Conservation (phyloP, 2,888 invertebrate genomes). For the Diarsia rubi region DNA sequence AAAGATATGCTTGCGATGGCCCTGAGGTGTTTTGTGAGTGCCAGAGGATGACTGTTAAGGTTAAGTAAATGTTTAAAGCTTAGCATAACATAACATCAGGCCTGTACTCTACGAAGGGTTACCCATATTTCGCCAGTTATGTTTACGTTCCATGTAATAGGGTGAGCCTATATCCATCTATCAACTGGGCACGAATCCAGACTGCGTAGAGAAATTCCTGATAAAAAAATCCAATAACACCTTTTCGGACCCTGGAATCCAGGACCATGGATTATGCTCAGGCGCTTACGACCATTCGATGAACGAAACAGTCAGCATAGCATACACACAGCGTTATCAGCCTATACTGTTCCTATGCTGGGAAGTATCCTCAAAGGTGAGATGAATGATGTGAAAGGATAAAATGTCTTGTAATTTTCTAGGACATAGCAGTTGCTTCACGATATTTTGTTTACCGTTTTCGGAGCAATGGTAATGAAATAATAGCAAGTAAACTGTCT, state of each 20-base stretch:
- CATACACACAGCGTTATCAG: neutral
- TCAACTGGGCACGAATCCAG: neutral
- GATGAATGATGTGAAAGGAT: neutral
- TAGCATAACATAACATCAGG: neutral
- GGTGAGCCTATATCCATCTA: neutral
- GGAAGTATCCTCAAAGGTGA: neutral
- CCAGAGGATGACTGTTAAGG: conserved; percentile 19
- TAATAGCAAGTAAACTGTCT: neutral
- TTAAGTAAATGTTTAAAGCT: too few species aligned
- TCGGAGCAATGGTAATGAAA: neutral
- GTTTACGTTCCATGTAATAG: neutral
- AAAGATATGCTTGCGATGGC: conserved; percentile 22
- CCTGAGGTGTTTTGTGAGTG: conserved; percentile 17
- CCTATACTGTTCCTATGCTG: too few species aligned
- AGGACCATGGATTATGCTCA: neutral
- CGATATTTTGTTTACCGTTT: too few species aligned
- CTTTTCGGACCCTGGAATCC: neutral
- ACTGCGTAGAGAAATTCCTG: neutral
- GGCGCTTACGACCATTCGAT: neutral
- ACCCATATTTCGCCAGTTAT: neutral
- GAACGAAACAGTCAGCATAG: neutral
- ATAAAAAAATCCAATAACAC: neutral
- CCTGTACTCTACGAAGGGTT: neutral
- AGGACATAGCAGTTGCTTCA: too few species aligned
- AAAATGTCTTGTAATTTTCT: too few species aligned